These are phyloP conservation scores for Callitettix versicolor DNA, from an alignment of 1,140 invertebrate species.

Conservation along the genomic window DNA sequence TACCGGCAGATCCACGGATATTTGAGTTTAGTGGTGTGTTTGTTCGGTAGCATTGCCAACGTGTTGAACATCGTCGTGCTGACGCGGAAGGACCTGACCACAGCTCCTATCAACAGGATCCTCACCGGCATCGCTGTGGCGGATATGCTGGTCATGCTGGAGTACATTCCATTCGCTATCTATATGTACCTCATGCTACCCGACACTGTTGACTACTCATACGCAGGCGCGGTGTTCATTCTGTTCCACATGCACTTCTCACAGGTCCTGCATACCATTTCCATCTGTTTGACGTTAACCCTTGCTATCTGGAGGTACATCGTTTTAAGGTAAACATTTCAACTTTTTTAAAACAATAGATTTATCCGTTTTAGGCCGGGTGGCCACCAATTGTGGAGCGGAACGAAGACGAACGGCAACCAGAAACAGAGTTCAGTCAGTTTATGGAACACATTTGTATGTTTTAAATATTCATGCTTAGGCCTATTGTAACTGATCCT, in stretches of 20 bases:
- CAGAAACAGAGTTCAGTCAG: too few species aligned
- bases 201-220: constrained; percentile 44
- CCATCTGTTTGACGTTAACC: constrained; percentile 75
- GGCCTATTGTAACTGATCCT: too few species aligned
- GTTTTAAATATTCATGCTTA: too few species aligned
- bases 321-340: constrained; percentile 43
- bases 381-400: too few species aligned
- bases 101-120: constrained; percentile 73
- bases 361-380: too few species aligned
- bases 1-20: constrained; percentile 42
- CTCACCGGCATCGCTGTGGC: constrained; percentile 69
- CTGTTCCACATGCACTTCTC: constrained; percentile 71
- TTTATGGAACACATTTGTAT: too few species aligned
- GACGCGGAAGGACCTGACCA: constrained; percentile 68
- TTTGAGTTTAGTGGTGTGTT: constrained; percentile 60
- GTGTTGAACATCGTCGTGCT: constrained; percentile 79
- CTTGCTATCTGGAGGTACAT: constrained; percentile 67
- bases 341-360: too few species aligned
- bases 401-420: too few species aligned
- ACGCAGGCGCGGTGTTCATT: constrained; percentile 57
- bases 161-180: constrained; percentile 72
- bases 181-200: constrained; percentile 58
- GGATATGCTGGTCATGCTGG: constrained; percentile 78
- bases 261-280: constrained; percentile 70
- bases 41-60: constrained; percentile 83